Evolutionary conservation across 1,140 invertebrate genomes (phyloP).

Genomic region (Panonychus citri): DNA sequence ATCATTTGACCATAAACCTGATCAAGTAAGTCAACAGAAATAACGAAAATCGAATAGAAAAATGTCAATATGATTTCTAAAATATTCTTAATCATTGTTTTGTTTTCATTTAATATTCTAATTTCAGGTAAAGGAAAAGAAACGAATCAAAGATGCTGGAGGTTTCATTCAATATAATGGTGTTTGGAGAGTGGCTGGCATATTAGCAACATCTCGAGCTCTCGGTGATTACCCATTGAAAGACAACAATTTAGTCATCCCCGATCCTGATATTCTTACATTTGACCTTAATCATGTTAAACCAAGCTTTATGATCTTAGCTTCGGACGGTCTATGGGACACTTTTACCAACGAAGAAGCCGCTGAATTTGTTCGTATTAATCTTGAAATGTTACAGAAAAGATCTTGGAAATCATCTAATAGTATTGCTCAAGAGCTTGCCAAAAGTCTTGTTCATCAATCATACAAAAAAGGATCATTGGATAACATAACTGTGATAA

Average conservation of each 20-base stretch:
- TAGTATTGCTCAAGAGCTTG: slow-evolving; percentile 41
- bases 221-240: slow-evolving; percentile 86
- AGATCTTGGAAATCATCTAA: not conserved
- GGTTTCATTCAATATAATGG: slow-evolving; percentile 83
- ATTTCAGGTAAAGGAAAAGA: slow-evolving; percentile 46
- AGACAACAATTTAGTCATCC: slow-evolving; percentile 73
- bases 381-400: not conserved
- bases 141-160: slow-evolving; percentile 67
- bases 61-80: not conserved
- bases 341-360: slow-evolving; percentile 83
- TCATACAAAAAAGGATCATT: slow-evolving; percentile 74
- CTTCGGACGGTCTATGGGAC: slow-evolving; percentile 88
- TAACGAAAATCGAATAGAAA: not conserved
- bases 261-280: slow-evolving; percentile 82
- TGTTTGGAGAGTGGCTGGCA: slow-evolving; percentile 85
- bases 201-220: slow-evolving; percentile 78
- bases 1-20: slow-evolving; percentile 88
- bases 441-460: slow-evolving; percentile 63
- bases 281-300: slow-evolving; percentile 45
- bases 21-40: slow-evolving; percentile 40
- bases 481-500: slow-evolving; percentile 83
- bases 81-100: not conserved
- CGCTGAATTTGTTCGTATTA: slow-evolving; percentile 43
- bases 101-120: slow-evolving; percentile 24
- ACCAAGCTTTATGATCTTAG: slow-evolving; percentile 68